Percentiles rank a stretch among this genome's conserved stretches.
Evolutionary conservation across 2,113 vertebrate genomes (phyloP).

Genomic region (Saccopteryx bilineata): DNA sequence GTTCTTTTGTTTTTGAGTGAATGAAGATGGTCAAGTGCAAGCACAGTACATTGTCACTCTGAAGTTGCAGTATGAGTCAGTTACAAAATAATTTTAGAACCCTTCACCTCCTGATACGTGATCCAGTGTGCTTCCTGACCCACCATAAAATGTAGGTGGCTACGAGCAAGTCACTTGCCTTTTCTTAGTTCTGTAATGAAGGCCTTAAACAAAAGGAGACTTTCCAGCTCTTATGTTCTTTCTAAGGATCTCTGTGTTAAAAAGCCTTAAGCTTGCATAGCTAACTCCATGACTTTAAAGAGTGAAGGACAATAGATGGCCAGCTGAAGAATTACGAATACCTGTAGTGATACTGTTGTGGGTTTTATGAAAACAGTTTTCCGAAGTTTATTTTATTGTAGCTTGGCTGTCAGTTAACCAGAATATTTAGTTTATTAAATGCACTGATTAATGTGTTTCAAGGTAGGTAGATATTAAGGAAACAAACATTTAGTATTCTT

Average conservation of each 20-base stretch:
- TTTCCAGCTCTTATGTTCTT: not conserved
- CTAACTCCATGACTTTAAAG: not conserved
- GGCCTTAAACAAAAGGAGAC: not conserved
- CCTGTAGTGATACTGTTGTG: not conserved
- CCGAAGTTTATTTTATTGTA: not conserved
- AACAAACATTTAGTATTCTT: not conserved
- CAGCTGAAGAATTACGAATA: not conserved
- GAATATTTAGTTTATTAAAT: conserved; percentile 30
- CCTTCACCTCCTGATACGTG: not conserved
- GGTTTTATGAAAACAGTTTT: not conserved
- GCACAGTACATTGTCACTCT: not conserved
- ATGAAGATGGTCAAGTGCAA: not conserved
- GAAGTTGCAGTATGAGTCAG: not conserved
- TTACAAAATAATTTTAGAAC: not conserved
- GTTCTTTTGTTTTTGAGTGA: conserved; percentile 25
- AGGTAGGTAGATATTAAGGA: conserved; percentile 10
- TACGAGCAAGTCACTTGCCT: not conserved
- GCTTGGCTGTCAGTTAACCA: not conserved
- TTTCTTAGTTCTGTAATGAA: not conserved
- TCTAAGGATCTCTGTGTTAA: not conserved
- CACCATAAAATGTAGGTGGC: not conserved
- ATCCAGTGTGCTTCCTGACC: not conserved
- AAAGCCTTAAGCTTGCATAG: not conserved
- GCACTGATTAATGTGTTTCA: conserved; percentile 36
- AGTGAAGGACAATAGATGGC: not conserved